Evolutionary conservation across 2,888 invertebrate species (phyloP).

Genomic region (Drosophila seclusa): DNA sequence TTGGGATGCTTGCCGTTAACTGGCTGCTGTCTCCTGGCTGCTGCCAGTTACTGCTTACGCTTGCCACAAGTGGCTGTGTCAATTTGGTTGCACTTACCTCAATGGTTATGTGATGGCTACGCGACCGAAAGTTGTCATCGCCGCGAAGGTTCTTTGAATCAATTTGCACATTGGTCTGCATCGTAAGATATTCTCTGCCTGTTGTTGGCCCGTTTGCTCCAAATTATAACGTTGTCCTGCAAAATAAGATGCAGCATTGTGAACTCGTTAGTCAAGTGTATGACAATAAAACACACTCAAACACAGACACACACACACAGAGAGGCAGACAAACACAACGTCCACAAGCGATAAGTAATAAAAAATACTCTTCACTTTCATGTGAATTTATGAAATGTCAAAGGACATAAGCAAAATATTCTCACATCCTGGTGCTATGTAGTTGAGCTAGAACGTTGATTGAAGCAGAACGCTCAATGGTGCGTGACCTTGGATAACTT

Average conservation of each 20-base stretch:
- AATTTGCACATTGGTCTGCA: conserved; percentile 92
- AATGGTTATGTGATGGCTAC: conserved; percentile 84
- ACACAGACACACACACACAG: conserved; percentile 3
- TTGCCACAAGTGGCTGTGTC: conserved; percentile 23
- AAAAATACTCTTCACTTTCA: conserved; percentile 28
- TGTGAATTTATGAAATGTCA: conserved; percentile 56
- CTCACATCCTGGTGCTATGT: conserved; percentile 31
- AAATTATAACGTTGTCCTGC: conserved; percentile 11
- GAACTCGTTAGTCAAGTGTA: conserved; percentile 25
- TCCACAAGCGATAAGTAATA: conserved; percentile 1
- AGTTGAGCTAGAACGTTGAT: conserved; percentile 59
- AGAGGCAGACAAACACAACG: neutral
- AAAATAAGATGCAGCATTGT: conserved; percentile 25
- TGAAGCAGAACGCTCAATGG: conserved; percentile 66
- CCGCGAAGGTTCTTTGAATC: conserved; percentile 89
- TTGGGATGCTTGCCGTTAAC: conserved; percentile 2
- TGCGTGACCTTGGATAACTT: conserved; percentile 70
- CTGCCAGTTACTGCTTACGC: conserved; percentile 5
- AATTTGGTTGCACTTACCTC: conserved; percentile 81
- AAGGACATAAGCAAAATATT: conserved; percentile 50
- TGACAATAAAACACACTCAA: conserved; percentile 23
- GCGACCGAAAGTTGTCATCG: conserved; percentile 87
- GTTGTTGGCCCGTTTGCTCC: neutral
- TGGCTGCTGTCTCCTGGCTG: conserved; percentile 8
- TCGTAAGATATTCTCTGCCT: conserved; percentile 72